phyloP scores from a whole-genome alignment of 1,140 invertebrate genomes.

The Drosophila yakuba region DNA sequence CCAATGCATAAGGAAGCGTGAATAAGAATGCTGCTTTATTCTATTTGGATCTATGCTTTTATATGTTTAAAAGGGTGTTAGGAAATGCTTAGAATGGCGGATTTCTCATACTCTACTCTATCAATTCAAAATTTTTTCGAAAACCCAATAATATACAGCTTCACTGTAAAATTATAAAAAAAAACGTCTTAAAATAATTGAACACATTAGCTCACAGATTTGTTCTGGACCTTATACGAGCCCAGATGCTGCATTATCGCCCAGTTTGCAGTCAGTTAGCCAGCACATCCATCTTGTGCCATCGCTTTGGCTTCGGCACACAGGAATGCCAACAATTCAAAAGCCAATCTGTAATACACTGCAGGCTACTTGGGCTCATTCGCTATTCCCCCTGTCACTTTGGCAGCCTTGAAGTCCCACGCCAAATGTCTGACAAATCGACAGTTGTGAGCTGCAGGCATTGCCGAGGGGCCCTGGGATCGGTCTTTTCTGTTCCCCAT shows the following conservation, averaged over 20 bases:
- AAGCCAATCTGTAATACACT: slow-evolving; percentile 49
- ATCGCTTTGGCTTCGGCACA: slow-evolving; percentile 23
- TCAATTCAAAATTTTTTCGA: not conserved
- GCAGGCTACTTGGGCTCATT: slow-evolving; percentile 28
- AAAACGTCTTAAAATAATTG: too few relatives aligned
- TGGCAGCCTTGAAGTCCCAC: slow-evolving; percentile 8
- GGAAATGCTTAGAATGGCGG: not conserved
- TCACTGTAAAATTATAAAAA: too few relatives aligned
- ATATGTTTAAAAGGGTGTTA: not conserved
- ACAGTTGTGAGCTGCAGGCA: slow-evolving; percentile 56
- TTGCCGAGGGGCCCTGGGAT: slow-evolving; percentile 8
- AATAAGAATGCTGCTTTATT: slow-evolving; percentile 4
- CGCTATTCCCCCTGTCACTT: slow-evolving; percentile 7
- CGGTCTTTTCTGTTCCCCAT: slow-evolving; percentile 7
- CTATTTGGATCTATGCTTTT: not conserved
- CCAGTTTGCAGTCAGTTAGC: slow-evolving; percentile 5
- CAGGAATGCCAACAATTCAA: slow-evolving; percentile 53
- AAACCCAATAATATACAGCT: too few relatives aligned
- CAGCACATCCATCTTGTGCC: slow-evolving; percentile 33
- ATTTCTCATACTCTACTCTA: not conserved
- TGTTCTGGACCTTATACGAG: not conserved
- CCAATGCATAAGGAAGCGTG: slow-evolving; percentile 18
- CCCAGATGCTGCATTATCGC: slow-evolving; percentile 20
- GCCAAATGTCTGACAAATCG: slow-evolving; percentile 58
- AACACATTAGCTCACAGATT: not conserved